phyloP scores from a whole-genome alignment of 2,888 invertebrate species.

The Scaptomyza cyrtandrae region DNA sequence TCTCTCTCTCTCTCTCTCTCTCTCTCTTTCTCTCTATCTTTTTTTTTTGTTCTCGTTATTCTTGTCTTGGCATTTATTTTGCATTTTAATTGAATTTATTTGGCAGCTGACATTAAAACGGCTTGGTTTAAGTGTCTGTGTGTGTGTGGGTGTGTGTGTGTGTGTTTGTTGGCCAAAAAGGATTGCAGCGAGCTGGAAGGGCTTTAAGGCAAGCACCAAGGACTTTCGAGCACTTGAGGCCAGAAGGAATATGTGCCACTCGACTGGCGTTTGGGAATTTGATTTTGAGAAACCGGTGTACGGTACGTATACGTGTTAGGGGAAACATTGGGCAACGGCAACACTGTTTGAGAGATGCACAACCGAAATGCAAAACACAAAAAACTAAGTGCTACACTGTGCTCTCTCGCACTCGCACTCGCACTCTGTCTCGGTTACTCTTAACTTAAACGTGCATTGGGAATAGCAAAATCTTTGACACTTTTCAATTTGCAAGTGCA shows the following conservation, averaged over 20 bases:
- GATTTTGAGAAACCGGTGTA: slow-evolving; percentile 3
- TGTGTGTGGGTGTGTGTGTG: slow-evolving; percentile 1
- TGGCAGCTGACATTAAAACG: slow-evolving; percentile 59
- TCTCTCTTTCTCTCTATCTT: slow-evolving; percentile 1
- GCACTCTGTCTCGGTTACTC: neutral
- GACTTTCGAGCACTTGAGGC: slow-evolving; percentile 20
- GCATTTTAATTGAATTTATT: slow-evolving; percentile 74
- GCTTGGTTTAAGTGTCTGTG: slow-evolving; percentile 25
- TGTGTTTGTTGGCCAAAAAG: slow-evolving; percentile 24
- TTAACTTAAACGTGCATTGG: slow-evolving; percentile 40
- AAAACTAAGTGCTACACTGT: slow-evolving; percentile 26
- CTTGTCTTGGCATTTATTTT: slow-evolving; percentile 59
- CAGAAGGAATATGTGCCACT: slow-evolving; percentile 18
- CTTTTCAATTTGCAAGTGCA: slow-evolving; percentile 60
- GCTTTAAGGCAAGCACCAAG: slow-evolving; percentile 28
- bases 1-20: no score
- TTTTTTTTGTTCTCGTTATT: slow-evolving; percentile 4
- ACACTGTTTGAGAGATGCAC: slow-evolving; percentile 9
- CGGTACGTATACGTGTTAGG: neutral
- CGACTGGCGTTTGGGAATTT: slow-evolving; percentile 14
- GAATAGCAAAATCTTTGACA: slow-evolving; percentile 54
- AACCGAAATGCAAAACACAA: neutral
- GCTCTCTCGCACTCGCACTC: neutral
- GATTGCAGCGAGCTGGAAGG: slow-evolving; percentile 38
- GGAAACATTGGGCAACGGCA: neutral